These are phyloP conservation scores for Galeopterus variegatus DNA, from an alignment of 2,113 vertebrate species.

Conservation along the genomic window DNA sequence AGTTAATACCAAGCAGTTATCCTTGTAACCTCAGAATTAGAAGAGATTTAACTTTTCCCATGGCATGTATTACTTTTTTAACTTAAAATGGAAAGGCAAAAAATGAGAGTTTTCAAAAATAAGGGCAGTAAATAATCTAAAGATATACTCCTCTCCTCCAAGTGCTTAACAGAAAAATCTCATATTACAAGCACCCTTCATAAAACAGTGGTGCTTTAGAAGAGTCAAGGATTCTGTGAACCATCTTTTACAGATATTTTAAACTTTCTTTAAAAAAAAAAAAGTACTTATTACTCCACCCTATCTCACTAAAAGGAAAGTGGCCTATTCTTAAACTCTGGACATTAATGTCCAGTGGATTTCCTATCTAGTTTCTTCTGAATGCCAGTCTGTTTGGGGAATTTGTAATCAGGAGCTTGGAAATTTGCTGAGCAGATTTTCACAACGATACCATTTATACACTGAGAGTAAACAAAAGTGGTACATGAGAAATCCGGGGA, in stretches of 20 bases:
- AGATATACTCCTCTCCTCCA: background rate
- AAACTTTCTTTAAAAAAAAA: constrained; percentile 52
- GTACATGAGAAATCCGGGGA: constrained; percentile 4
- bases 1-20: constrained; percentile 38
- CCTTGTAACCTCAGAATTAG: background rate
- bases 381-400: background rate
- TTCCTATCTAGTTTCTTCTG: constrained; percentile 32
- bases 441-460: constrained; percentile 49
- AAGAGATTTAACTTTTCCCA: constrained; percentile 21
- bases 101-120: constrained; percentile 42
- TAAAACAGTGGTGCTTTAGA: constrained; percentile 2
- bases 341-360: constrained; percentile 2
- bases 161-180: constrained; percentile 43
- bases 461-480: constrained; percentile 55
- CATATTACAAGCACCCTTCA: constrained; percentile 1
- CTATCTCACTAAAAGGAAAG: background rate
- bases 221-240: constrained; percentile 42
- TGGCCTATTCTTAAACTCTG: constrained; percentile 14
- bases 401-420: constrained; percentile 55
- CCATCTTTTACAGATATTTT: constrained; percentile 44
- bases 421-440: constrained; percentile 51
- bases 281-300: background rate
- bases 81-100: constrained; percentile 24
- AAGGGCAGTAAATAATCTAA: constrained; percentile 34
- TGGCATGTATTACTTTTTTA: constrained; percentile 38